These are phyloP conservation scores for Luffia ferchaultella DNA, from an alignment of 2,888 invertebrate species.

Conservation along the genomic window DNA sequence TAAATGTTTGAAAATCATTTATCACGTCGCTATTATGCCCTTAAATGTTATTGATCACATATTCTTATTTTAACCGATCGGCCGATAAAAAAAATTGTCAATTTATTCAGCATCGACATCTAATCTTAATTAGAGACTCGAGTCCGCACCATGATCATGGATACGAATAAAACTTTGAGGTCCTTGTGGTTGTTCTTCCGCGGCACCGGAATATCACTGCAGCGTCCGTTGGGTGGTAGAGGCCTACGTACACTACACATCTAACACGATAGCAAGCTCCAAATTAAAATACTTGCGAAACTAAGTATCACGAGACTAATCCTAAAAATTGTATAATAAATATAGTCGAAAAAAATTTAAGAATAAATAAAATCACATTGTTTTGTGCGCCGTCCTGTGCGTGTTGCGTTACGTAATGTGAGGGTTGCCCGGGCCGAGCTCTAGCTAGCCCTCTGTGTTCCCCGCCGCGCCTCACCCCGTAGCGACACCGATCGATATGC, in stretches of 20 bases:
- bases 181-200: background rate
- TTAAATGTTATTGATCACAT: constrained; percentile 15
- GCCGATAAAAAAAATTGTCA: constrained; percentile 21
- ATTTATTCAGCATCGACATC: constrained; percentile 17
- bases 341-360: constrained; percentile 47
- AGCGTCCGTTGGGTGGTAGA: constrained; percentile 25
- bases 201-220: constrained; percentile 30
- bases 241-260: constrained; percentile 33
- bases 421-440: constrained; percentile 27
- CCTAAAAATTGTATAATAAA: constrained; percentile 60
- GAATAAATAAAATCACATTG: constrained; percentile 62
- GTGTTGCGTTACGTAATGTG: constrained; percentile 62
- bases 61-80: constrained; percentile 18
- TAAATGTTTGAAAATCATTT: background rate
- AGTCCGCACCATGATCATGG: background rate
- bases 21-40: constrained; percentile 4
- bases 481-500: constrained; percentile 5
- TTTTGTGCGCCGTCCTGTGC: constrained; percentile 65
- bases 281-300: constrained; percentile 37
- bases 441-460: constrained; percentile 18
- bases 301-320: constrained; percentile 54
- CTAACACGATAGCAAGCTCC: constrained; percentile 29
- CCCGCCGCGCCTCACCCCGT: constrained; percentile 6
- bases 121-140: background rate
- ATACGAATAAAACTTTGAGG: background rate